phyloP scores from a whole-genome alignment of 1,140 invertebrate species.

The Lamellibrachia luymesi region DNA sequence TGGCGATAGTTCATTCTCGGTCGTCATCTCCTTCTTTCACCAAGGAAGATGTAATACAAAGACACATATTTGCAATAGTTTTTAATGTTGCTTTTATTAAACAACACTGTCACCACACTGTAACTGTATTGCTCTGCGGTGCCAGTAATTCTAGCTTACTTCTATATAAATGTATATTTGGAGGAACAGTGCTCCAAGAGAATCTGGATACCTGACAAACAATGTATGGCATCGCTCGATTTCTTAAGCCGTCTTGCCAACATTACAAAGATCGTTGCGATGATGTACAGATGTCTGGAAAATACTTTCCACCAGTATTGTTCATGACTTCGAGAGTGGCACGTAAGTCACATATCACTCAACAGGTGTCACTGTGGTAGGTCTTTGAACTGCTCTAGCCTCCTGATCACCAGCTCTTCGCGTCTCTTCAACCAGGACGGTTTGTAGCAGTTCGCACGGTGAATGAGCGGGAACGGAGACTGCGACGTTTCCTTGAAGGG shows the following conservation, averaged over 20 bases:
- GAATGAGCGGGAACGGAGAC: conserved; percentile 66
- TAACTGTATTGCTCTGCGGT: neutral
- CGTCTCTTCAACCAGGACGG: conserved; percentile 73
- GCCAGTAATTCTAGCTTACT: neutral
- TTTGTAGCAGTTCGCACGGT: conserved; percentile 56
- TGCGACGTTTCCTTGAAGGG: conserved; percentile 73
- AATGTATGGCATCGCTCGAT: too few species aligned
- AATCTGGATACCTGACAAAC: too few species aligned
- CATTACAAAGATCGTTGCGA: too few species aligned
- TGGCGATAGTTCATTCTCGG: too few species aligned
- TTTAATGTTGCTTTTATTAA: neutral
- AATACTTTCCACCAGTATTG: too few species aligned
- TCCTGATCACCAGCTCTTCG: conserved; percentile 32
- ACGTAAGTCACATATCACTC: too few species aligned
- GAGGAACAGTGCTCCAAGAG: neutral
- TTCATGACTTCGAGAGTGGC: too few species aligned
- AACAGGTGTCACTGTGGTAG: conserved; percentile 25
- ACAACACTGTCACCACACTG: neutral
- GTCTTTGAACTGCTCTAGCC: conserved; percentile 47
- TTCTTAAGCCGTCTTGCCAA: too few species aligned
- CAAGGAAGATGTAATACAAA: neutral
- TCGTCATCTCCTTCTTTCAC: neutral
- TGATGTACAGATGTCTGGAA: too few species aligned
- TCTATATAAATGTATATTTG: neutral
- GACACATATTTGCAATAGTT: neutral